Evolutionary conservation across 2,888 invertebrate species (phyloP), one percentile per base, ranked within the genome.

Genomic region (Nymphalis polychloros): DNA sequence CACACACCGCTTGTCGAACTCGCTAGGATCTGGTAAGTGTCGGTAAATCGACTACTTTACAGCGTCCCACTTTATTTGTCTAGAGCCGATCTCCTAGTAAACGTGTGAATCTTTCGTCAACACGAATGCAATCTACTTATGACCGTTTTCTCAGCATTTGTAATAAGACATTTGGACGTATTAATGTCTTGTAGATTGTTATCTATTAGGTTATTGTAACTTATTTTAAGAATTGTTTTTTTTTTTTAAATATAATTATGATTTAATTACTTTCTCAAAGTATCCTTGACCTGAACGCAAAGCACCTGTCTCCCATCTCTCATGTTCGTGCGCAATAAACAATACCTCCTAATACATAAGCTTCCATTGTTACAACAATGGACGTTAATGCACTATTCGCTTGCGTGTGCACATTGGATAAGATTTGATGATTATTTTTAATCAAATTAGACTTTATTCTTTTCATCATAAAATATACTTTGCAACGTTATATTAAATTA

Each of bases 41-140:
- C 81, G 72, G 82, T 84, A 82, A 84, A 83, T 80, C 78, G 71
- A 74, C 64, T 70, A 72, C 69, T 79, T 80, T 78, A 82, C 76
- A 76, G 64, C 70, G 46, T 65, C 70, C 73, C 46, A 59, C 65
- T 64, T 72, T 79, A 74, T 79, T 75, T 71, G 73, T 60, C 20
- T 55, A 27, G 53, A 55, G 41, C 49, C 48, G 16, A 35, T 27
- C 50, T 41, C 53, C 63, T 17, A 50, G 57, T 64, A 62, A 62
- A 69, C 62, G 67, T 69, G 67, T 67, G 59, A 69, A 67, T 67
- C 48, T 71, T 67, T 63, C 65, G 41, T 68, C 55, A 71, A 63
- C 49, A 64, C 63, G 41, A 64, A 64, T 57, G 59, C 31, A 64
- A 71, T 27, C 16, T 17, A n/a, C n/a, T n/a, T n/a, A 31, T 8